Evolutionary conservation across 2,888 invertebrate genomes (phyloP), one percentile per base, ranked within the genome.

Genomic region (Ochropleura plecta): DNA sequence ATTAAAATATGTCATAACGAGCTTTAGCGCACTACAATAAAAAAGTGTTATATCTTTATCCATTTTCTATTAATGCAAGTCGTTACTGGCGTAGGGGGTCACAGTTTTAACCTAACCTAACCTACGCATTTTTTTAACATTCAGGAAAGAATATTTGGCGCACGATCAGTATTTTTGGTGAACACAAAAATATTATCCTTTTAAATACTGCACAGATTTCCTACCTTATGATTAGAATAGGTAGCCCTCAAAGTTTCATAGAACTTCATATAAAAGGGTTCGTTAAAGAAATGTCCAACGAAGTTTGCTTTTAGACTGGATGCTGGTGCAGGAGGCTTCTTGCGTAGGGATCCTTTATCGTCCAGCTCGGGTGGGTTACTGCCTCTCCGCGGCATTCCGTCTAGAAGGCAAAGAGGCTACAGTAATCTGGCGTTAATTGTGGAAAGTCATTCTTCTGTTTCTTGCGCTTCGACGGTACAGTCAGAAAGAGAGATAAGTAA

Each of bases 191-290:
- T n/a, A n/a, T n/a, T n/a, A n/a, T n/a, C n/a, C n/a, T n/a, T n/a
- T n/a, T n/a, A n/a, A 20, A 12, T 20, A 6, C 20, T 30, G 14
- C 0, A 53, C 1, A 14, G 3, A 14, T 7, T 57, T 57, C 59
- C 30, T 92, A 98, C 98, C 97, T 98, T 98, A 94, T 99, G 98
- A 96, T 98, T 99, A 48, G 98, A 97, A 94, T 98, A 98, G 6
- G 98, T 98, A 83, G 98, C 98, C 91, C 97, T 98, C 73, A 99
- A 92, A 70, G 97, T 97, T 76, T 98, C 98, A 93, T 98, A 98
- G 78, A 99, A 97, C 93, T 98, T 98, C 96, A 98, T 97, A 92
- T 99, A 99, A 92, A 98, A 98, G 0, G 98, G 97, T 78, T 98
- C 97, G 79, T 96, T 97, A 70, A 96, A 97, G 93, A 98, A 98